Base-by-base conservation (phyloP, 2,113 vertebrate genomes). In the Orientallactaga bullata region DNA sequence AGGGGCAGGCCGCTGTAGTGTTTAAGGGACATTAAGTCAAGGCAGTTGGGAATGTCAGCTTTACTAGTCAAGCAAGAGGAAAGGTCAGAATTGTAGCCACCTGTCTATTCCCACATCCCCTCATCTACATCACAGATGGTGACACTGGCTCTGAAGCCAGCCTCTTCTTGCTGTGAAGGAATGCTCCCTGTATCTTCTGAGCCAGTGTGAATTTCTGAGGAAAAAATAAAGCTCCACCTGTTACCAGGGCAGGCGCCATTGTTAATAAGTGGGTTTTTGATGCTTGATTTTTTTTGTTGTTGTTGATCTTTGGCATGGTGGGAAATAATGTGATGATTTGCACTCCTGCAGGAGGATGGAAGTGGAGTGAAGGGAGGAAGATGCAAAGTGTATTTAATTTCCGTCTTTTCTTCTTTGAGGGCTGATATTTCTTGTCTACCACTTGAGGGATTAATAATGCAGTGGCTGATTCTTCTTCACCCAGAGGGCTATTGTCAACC, bases 401-500 rank as follows among this genome's bases (percentile, higher is more conserved):
- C 23, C 55, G 90, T 77, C n/a, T 66, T 95, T 96, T 91, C 55
- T 86, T 91, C 87, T 10, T 72, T 5, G 84, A 0, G 4, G 77
- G 86, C 94, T 95, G 96, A 30, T 97, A 81, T 94, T 93, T 87
- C 90, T 96, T 88, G 86, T 85, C 90, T 97, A 72, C 93, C 78
- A 93, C 92, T 94, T 2, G 69, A 94, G 94, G 96, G 97, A 97
- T 97, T 97, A 98, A 98, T 98, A 96, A 98, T 97, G 93, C 84
- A 96, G 96, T 32, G 84, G 86, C 95, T 97, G 97, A 93, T 91
- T 96, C 97, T 96, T 93, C 97, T 97, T 95, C 20, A 73, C 97
- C 98, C 97, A 97, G 97, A 98, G 98, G 97, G 97, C 95, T 97
- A 95, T 98, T 98, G 98, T 98, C 98, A 98, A 97, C 97, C 96